Base-by-base conservation (phyloP, 2,113 vertebrate species). In the Electrona antarctica region DNA sequence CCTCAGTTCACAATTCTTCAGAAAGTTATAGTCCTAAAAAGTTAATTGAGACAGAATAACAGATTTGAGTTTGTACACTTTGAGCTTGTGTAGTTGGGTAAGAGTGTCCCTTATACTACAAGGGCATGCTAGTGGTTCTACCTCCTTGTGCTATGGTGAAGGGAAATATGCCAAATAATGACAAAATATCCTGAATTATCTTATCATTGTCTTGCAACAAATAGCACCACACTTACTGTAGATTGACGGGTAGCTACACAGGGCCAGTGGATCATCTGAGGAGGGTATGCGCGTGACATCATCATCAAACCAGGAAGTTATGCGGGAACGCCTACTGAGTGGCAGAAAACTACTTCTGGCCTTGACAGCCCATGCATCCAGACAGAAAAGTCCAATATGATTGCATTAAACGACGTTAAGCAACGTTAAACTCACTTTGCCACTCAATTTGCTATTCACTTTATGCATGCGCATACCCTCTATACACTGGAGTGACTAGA, bases 81-180 rank as follows among this genome's bases (percentile, higher is more conserved):
- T n/a, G n/a, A n/a, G n/a, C n/a, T n/a, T n/a, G 33, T 41, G 33
- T 41, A 41, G 33, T 41, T 41, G 33, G 33, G 5, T 41, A 41
- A 41, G 33, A 41, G 33, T 41, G 33, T 41, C 33, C 33, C 5
- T 41, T 41, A 41, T 41, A 6, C 55, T 52, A 82, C 58, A 71
- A 60, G 69, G 76, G 80, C 64, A 76, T 69, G 60, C 46, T 77
- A 78, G 83, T 81, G 85, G 79, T 84, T 85, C 60, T 66, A 65
- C 66, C 64, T 78, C 51, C 63, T 33, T n/a, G n/a, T n/a, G n/a
- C n/a, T n/a, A n/a, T n/a, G 60, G 13, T 8, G 33, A 74, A 14
- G 58, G 69, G 8, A 67, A 69, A 28, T 8, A 8, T 47, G 72
- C n/a, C 68, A 61, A 58, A 13, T 0, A 45, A 1, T 11, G 47